Evolutionary conservation across 2,888 invertebrate species (phyloP).

Genomic region (Hirtodrosophila confusa): DNA sequence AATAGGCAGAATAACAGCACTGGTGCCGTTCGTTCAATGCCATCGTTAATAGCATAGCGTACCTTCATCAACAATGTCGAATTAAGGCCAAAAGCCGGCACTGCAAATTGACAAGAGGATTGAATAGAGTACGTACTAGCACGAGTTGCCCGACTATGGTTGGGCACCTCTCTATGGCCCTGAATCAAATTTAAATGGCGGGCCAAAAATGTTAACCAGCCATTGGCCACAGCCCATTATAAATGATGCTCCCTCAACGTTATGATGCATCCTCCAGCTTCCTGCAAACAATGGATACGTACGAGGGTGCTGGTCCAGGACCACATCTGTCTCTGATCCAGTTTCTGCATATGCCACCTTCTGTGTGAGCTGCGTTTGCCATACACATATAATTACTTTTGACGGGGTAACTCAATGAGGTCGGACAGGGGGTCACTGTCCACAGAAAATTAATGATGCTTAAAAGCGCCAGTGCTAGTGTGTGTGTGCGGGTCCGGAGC

Average conservation of each 20-base stretch:
- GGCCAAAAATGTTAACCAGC: slow-evolving; percentile 53
- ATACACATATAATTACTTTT: slow-evolving; percentile 67
- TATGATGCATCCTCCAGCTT: not conserved
- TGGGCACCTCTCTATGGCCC: not conserved
- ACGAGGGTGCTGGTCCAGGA: slow-evolving; percentile 1
- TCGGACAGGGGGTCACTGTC: slow-evolving; percentile 14
- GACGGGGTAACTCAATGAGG: slow-evolving; percentile 23
- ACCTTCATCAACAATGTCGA: slow-evolving; percentile 68
- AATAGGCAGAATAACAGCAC: not conserved
- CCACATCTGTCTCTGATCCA: slow-evolving; percentile 13
- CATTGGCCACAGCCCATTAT: slow-evolving; percentile 64
- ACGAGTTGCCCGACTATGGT: not conserved
- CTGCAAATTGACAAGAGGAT: slow-evolving; percentile 16
- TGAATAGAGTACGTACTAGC: slow-evolving; percentile 4
- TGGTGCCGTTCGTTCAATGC: slow-evolving; percentile 4
- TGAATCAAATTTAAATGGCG: slow-evolving; percentile 42
- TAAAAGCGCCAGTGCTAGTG: slow-evolving; percentile 41
- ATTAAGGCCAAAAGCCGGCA: slow-evolving; percentile 50
- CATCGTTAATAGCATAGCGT: too few relatives aligned
- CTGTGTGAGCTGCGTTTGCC: slow-evolving; percentile 21
- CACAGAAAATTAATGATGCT: slow-evolving; percentile 71
- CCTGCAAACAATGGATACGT: slow-evolving; percentile 24
- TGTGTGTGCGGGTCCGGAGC: slow-evolving; percentile 11
- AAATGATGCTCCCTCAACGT: slow-evolving; percentile 31
- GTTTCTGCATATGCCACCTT: slow-evolving; percentile 26